Percentiles rank a stretch among this genome's conserved stretches.
These are phyloP conservation scores for Vanacampus margaritifer DNA, from an alignment of 2,113 vertebrate species.

Conservation along the genomic window DNA sequence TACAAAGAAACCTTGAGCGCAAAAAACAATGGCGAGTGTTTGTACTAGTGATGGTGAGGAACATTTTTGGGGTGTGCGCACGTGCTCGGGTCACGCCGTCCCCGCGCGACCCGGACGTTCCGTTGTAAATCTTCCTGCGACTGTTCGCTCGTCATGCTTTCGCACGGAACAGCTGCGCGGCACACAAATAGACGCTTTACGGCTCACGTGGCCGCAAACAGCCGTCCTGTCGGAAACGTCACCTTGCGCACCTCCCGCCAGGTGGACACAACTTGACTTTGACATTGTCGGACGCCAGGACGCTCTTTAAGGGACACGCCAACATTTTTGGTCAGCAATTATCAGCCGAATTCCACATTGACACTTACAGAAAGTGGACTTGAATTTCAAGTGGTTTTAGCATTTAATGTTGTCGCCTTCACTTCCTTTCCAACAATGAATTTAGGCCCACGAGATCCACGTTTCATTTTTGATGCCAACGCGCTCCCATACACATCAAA, in stretches of 20 bases:
- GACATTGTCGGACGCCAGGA: background rate
- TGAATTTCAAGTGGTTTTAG: no score
- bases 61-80: background rate
- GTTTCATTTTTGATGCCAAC: no score
- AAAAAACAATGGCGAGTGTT: background rate
- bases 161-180: conserved; percentile 35
- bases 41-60: background rate
- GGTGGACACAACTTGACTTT: background rate
- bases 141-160: background rate
- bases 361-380: no score
- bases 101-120: background rate
- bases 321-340: no score
- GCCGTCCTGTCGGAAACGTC: background rate
- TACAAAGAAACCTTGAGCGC: background rate
- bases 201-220: conserved; percentile 7
- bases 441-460: no score
- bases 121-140: background rate
- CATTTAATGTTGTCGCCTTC: no score
- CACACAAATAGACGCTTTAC: conserved; percentile 24
- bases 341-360: no score
- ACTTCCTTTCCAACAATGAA: no score
- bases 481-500: no score
- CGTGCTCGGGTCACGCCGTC: background rate
- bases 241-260: background rate
- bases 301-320: background rate